Base-by-base conservation (phyloP, 2,113 vertebrate genomes). In the Conger conger region DNA sequence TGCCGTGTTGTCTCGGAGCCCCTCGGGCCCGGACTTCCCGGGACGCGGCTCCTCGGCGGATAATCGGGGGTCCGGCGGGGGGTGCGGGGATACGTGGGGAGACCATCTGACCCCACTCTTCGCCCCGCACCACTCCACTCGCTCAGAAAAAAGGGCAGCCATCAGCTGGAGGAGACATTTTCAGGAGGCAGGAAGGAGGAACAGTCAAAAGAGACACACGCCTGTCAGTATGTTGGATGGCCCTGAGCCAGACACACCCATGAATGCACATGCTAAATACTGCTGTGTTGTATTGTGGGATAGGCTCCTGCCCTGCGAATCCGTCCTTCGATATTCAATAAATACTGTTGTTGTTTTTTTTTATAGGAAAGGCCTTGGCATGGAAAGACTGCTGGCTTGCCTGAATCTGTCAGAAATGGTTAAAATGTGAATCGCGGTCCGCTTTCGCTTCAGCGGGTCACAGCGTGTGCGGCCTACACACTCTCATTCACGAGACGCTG, bases 101-200 rank as follows among this genome's bases (percentile, higher is more conserved):
- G 87, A 95, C 94, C 91, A 91, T 92, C 93, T 96, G 91, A 96
- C 95, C 92, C 94, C 90, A 92, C 90, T 89, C 87, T 89, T 88
- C 45, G 82, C 80, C 80, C 84, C 89, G 84, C 82, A 83, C 87
- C 83, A 82, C 87, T 76, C 87, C 78, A 60, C 57, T 57, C 57
- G 40, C 84, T 84, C 60, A 85, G 82, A 83, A 81, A 83, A 81
- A 60, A 80, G 73, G 90, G 77, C 16, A 86, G 87, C 79, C 87
- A 90, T 84, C 89, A 93, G 91, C 90, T 93, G 90, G 60, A 79
- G 79, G 45, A 89, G 85, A 89, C 42, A 60, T 36, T 17, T 84
- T 89, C 82, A 85, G 84, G 88, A 53, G 1, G 36, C 2, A 4
- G 40, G 57, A 82, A 8, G 53, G 78, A 84, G 40, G 73, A 11